A percentile compares a stretch with the other conserved stretches of the same genome.
Conservation (phyloP, 2,888 invertebrate species). For the Syritta pipiens region DNA sequence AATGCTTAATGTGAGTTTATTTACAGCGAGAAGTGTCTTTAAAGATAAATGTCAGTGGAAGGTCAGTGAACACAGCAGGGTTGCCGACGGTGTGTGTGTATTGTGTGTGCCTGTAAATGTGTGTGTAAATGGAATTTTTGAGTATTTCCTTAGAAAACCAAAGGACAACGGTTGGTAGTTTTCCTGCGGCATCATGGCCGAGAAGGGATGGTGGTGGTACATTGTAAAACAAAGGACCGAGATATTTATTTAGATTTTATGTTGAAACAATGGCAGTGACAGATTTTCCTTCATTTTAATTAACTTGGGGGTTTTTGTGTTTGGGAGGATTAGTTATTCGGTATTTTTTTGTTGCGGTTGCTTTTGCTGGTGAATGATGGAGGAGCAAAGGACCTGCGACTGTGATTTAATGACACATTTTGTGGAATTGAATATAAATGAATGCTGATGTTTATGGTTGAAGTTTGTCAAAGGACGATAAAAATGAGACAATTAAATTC, state of each 20-base stretch:
- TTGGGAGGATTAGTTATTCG: no score
- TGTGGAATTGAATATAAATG: no score
- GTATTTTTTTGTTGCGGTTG: no score
- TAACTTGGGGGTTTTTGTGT: constrained; percentile 55
- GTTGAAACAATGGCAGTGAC: constrained; percentile 62
- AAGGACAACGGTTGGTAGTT: constrained; percentile 6
- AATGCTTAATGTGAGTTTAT: constrained; percentile 63
- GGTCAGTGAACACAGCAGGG: constrained; percentile 56
- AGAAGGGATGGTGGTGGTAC: constrained; percentile 5
- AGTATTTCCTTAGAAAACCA: constrained; percentile 9
- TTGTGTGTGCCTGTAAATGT: neutral
- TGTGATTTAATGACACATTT: no score
- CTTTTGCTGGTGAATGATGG: no score
- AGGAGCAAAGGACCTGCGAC: no score
- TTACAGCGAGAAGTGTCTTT: constrained; percentile 49
- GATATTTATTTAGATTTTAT: constrained; percentile 66
- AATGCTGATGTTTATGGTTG: no score
- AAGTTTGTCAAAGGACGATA: no score
- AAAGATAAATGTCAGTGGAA: constrained; percentile 62
- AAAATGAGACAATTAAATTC: no score
- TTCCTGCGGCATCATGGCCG: constrained; percentile 13
- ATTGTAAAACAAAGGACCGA: constrained; percentile 46
- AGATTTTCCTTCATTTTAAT: constrained; percentile 65
- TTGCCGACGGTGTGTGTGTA: neutral
- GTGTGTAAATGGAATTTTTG: constrained; percentile 3